phyloP scores from a whole-genome alignment of 2,113 vertebrate genomes.

The Chloropsis cyanopogon region DNA sequence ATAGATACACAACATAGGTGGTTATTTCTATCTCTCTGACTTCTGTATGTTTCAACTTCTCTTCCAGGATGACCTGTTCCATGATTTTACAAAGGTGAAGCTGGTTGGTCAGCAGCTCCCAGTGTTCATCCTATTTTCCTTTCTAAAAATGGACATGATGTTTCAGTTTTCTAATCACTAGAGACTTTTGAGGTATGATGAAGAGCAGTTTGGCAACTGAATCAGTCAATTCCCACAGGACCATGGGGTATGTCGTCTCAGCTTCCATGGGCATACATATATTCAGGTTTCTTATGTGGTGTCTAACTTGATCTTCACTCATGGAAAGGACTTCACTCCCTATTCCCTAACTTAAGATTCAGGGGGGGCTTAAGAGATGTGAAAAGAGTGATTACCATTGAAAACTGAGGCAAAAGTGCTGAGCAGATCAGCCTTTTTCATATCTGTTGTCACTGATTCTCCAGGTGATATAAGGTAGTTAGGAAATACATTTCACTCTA shows the following conservation, averaged over 20 bases:
- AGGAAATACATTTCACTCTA: not conserved
- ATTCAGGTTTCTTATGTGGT: not conserved
- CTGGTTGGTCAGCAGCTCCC: not conserved
- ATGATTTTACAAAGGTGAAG: not conserved
- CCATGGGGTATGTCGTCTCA: not conserved
- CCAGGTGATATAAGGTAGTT: not conserved
- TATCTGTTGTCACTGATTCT: not conserved
- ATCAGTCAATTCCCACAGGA: not conserved
- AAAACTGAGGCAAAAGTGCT: not conserved
- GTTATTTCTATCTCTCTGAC: not conserved
- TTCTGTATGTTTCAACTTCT: not conserved
- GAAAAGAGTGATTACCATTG: rapidly evolving
- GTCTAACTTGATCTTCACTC: not conserved
- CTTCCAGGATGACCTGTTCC: not conserved
- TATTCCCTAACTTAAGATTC: not conserved
- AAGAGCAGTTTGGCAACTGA: not conserved
- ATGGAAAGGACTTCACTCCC: not conserved
- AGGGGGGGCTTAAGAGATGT: not conserved
- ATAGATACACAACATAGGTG: not conserved
- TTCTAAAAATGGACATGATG: not conserved
- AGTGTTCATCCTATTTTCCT: not conserved
- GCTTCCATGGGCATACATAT: too few relatives aligned
- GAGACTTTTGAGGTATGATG: not conserved
- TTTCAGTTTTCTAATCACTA: not conserved
- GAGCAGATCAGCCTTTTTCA: not conserved